phyloP scores from a whole-genome alignment of 2,888 invertebrate species.

The Hypercompe scribonia region DNA sequence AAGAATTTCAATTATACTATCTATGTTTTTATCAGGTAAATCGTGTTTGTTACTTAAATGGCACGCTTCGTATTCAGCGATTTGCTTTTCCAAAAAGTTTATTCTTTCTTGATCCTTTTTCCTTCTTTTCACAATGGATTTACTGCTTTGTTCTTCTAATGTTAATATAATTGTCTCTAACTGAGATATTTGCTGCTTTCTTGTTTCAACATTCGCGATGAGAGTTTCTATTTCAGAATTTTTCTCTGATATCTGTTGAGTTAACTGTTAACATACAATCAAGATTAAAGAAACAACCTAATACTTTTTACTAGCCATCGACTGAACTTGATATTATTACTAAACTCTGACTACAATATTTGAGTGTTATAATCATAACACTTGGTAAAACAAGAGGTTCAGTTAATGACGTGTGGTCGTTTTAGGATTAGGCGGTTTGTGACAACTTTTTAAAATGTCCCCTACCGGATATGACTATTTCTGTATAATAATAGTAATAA shows the following conservation, averaged over 20 bases:
- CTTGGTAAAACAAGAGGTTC: no score
- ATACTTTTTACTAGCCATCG: not conserved
- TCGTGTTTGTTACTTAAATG: constrained; percentile 57
- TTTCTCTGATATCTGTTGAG: constrained; percentile 68
- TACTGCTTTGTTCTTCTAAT: constrained; percentile 72
- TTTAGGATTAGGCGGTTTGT: no score
- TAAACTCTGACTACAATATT: not conserved
- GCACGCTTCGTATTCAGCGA: constrained; percentile 62
- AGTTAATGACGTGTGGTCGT: no score
- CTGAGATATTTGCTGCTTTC: constrained; percentile 69
- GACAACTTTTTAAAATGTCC: no score
- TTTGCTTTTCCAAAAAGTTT: constrained; percentile 62
- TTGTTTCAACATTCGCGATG: constrained; percentile 60
- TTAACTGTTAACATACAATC: constrained; percentile 58
- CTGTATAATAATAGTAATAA: no score
- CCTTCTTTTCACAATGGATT: constrained; percentile 61
- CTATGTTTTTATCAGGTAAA: constrained; percentile 67
- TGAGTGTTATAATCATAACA: no score
- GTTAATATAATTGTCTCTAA: constrained; percentile 77
- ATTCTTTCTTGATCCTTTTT: constrained; percentile 71
- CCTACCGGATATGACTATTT: no score
- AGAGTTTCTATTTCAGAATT: constrained; percentile 73
- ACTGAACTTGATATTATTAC: not conserved
- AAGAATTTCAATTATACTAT: constrained; percentile 75
- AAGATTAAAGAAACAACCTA: not conserved